Percentiles rank a stretch among this genome's conserved stretches.
Evolutionary conservation across 1,140 invertebrate genomes (phyloP).

Genomic region (Euglossa dilemma): DNA sequence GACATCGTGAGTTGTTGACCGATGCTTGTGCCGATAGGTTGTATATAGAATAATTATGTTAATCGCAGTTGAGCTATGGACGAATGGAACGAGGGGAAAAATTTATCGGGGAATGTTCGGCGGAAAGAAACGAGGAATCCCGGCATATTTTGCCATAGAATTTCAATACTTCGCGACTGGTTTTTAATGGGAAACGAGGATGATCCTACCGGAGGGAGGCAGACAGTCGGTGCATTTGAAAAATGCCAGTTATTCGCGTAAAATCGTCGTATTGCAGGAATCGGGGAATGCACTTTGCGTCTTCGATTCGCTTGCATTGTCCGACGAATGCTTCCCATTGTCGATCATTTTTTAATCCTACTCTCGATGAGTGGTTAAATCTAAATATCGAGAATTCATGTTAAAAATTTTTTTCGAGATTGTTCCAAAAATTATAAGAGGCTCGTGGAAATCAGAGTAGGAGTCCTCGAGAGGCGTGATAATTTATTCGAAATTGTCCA

Average conservation of each 20-base stretch:
- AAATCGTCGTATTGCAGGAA: constrained; percentile 5
- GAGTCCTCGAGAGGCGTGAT: no score
- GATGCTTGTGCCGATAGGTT: no score
- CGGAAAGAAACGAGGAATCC: not conserved
- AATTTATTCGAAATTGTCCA: no score
- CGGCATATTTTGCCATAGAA: not conserved
- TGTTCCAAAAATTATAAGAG: no score
- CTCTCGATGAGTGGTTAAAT: not conserved
- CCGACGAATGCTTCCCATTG: not conserved
- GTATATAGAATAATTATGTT: no score
- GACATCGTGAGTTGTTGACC: no score
- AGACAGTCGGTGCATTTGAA: not conserved
- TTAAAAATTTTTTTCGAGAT: no score
- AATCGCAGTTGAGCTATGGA: no score
- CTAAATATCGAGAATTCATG: not conserved
- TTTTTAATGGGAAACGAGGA: constrained; percentile 25
- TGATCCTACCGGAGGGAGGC: not conserved
- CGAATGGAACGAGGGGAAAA: no score
- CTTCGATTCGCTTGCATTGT: not conserved
- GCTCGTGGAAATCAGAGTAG: no score
- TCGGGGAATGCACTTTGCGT: not conserved
- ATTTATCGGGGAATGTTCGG: not conserved
- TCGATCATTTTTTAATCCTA: no score
- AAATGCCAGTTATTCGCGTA: not conserved
- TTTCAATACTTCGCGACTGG: not conserved